Evolutionary conservation across 2,888 invertebrate genomes (phyloP).

Genomic region (Caenorhabditis drosophilae): DNA sequence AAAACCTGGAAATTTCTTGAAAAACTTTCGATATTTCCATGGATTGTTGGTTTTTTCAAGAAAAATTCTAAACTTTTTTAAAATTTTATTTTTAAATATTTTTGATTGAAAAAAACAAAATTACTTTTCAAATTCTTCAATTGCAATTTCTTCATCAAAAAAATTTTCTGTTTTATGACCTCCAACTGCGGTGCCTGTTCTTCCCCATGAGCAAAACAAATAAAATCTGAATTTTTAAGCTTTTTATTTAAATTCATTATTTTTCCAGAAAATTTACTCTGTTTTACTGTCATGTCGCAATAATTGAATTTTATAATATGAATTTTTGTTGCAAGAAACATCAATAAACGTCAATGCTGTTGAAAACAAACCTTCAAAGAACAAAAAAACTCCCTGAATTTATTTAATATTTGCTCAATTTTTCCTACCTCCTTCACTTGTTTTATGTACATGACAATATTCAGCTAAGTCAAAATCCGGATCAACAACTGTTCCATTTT

Average conservation of each 20-base stretch:
- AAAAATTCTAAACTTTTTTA: conserved; percentile 73
- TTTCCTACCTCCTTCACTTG: conserved; percentile 37
- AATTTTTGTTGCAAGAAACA: conserved; percentile 85
- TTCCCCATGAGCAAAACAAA: conserved; percentile 91
- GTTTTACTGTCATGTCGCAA: conserved; percentile 77
- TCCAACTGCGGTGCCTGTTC: conserved; percentile 93
- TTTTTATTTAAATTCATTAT: conserved; percentile 67
- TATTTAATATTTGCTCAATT: background rate
- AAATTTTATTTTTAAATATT: too few relatives aligned
- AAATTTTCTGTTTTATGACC: conserved; percentile 69
- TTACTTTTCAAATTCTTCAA: conserved; percentile 48
- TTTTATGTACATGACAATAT: conserved; percentile 42
- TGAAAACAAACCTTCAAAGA: conserved; percentile 48
- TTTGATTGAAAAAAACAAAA: too few relatives aligned
- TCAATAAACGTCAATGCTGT: conserved; percentile 76
- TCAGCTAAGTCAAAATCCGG: conserved; percentile 76
- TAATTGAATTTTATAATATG: conserved; percentile 91
- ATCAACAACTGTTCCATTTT: conserved; percentile 88
- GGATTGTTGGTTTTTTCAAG: conserved; percentile 83
- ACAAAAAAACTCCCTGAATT: background rate
- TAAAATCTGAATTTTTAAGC: conserved; percentile 52
- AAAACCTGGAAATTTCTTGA: conserved; percentile 78
- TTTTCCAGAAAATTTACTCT: conserved; percentile 56
- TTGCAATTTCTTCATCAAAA: conserved; percentile 57
- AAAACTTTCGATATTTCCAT: conserved; percentile 78